Conservation (phyloP, 2,113 vertebrate species). For the Barnardius zonarius region DNA sequence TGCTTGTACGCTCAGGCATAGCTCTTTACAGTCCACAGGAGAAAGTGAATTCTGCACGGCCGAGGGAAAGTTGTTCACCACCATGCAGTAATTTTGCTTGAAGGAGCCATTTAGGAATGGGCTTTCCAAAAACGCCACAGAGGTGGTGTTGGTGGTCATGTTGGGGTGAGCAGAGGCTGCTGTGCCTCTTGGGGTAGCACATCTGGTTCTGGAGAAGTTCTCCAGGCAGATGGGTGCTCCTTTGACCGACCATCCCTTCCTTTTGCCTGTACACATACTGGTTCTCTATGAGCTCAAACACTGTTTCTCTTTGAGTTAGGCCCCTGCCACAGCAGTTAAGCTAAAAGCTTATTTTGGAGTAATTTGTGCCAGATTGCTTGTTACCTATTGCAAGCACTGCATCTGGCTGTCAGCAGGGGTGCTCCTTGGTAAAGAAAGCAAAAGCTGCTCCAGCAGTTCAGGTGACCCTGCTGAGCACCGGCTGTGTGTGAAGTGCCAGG, state of each 20-base stretch:
- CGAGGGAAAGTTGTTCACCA: background rate
- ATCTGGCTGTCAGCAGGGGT: constrained; percentile 1
- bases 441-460: background rate
- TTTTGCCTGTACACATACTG: fast-evolving
- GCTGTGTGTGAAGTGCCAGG: background rate
- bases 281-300: background rate
- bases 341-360: background rate
- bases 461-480: fast-evolving
- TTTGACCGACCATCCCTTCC: background rate
- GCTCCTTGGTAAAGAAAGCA: background rate
- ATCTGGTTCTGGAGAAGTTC: background rate
- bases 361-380: fast-evolving
- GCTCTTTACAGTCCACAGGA: background rate
- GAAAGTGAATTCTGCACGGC: background rate
- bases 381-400: background rate
- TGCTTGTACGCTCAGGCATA: background rate
- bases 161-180: background rate
- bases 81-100: background rate
- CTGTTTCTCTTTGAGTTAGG: background rate
- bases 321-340: background rate
- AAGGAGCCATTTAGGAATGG: background rate
- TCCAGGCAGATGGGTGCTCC: background rate
- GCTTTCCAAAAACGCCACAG: fast-evolving
- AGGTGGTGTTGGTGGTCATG: fast-evolving
- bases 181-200: background rate